Conservation (phyloP, 2,797 vertebrate genomes). For the Orientallactaga sibirica region DNA sequence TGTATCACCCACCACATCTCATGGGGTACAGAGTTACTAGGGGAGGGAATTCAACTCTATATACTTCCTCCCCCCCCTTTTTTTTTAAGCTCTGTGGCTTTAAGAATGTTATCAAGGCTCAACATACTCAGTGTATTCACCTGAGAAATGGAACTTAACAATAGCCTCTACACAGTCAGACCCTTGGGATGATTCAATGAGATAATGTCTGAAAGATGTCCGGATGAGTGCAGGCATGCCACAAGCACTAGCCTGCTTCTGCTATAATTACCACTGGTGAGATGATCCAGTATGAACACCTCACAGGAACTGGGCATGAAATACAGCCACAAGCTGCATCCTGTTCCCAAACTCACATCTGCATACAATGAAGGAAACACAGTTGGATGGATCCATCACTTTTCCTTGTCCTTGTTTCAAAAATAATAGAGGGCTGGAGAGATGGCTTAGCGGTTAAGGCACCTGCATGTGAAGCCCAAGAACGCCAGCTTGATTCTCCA, state of each 20-base stretch:
- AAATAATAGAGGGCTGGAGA: too few relatives aligned
- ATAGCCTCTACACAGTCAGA: neutral
- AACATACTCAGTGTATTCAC: neutral
- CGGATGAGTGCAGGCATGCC: neutral
- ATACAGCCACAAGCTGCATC: neutral
- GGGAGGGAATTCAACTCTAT: neutral
- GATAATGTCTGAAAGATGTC: constrained; percentile 12
- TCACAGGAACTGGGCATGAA: neutral
- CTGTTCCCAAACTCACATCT: neutral
- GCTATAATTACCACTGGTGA: neutral
- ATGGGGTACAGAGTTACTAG: neutral
- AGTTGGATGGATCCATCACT: constrained; percentile 27
- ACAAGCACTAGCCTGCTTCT: neutral
- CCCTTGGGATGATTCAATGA: constrained; percentile 1
- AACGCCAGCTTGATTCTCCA: too few relatives aligned
- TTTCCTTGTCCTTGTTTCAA: neutral
- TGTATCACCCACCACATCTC: neutral
- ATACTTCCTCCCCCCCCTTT: neutral
- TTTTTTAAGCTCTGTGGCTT: constrained; percentile 12
- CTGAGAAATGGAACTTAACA: constrained; percentile 45
- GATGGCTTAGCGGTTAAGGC: too few relatives aligned
- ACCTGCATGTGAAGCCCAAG: too few relatives aligned
- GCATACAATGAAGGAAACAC: constrained; percentile 9
- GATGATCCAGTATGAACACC: constrained; percentile 9
- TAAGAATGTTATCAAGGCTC: neutral